Evolutionary conservation across 2,113 vertebrate genomes (phyloP).

Genomic region (Ophthalmolycus amberensis): DNA sequence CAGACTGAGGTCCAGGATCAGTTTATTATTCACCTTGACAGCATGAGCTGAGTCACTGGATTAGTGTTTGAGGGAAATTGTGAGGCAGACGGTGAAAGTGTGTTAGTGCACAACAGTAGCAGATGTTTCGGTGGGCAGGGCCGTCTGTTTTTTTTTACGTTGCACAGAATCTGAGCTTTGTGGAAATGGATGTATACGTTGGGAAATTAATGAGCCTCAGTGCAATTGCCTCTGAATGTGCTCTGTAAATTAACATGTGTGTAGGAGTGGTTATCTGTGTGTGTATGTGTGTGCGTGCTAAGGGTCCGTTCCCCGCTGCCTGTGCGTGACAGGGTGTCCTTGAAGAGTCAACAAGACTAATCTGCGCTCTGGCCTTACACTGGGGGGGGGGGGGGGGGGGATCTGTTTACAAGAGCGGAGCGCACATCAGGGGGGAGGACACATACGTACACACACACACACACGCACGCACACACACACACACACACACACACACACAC

Average conservation of each 20-base stretch:
- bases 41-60: conserved; percentile 47
- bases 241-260: conserved; percentile 55
- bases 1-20: conserved; percentile 13
- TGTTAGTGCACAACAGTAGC: conserved; percentile 46
- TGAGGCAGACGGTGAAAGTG: conserved; percentile 60
- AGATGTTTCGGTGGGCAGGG: conserved; percentile 51
- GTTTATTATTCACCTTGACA: conserved; percentile 45
- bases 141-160: conserved; percentile 56
- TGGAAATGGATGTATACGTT: conserved; percentile 72
- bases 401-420: conserved; percentile 78
- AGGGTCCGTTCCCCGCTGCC: conserved; percentile 64
- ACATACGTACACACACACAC: conserved; percentile 53
- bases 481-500: conserved; percentile 9
- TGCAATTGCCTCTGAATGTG: conserved; percentile 60
- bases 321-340: conserved; percentile 82
- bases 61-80: conserved; percentile 36
- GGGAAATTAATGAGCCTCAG: conserved; percentile 75
- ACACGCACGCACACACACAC: conserved; percentile 6
- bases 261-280: conserved; percentile 30
- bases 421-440: conserved; percentile 61
- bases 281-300: conserved; percentile 42
- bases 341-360: conserved; percentile 85
- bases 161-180: conserved; percentile 50
- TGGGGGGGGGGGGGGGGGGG: conserved; percentile 28
- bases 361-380: conserved; percentile 80